These are phyloP conservation scores for Actinia equina DNA, from an alignment of 64 coral and sea anemone genomes.

Conservation along the genomic window DNA sequence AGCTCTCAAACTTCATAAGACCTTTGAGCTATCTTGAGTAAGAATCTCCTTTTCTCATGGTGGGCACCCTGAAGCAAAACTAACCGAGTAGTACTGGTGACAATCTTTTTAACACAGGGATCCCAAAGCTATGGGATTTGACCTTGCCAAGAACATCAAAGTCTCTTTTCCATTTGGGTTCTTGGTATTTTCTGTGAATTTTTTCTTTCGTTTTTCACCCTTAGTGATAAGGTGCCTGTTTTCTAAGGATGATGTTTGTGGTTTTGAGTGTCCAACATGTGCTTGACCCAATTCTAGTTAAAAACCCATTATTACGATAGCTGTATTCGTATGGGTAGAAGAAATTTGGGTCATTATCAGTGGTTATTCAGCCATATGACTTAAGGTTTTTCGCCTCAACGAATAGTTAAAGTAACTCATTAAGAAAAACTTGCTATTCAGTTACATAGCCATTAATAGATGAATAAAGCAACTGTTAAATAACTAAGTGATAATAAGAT, in stretches of 20 bases:
- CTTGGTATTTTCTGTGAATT: not conserved
- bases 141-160: not conserved
- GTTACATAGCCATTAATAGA: not conserved
- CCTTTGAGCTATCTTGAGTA: not conserved
- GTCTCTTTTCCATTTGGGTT: not conserved
- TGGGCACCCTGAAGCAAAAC: not conserved
- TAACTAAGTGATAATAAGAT: not conserved
- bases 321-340: slow-evolving; percentile 1
- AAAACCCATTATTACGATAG: not conserved
- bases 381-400: slow-evolving; percentile 20
- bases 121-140: not conserved
- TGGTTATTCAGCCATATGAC: slow-evolving; percentile 42
- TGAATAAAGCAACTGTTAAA: too few relatives aligned
- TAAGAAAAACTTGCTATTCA: not conserved
- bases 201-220: too few relatives aligned
- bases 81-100: not conserved
- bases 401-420: not conserved
- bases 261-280: slow-evolving; percentile 24
- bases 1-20: not conserved
- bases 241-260: not conserved
- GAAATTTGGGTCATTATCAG: slow-evolving; percentile 18
- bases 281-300: slow-evolving; percentile 12
- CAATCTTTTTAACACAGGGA: not conserved
- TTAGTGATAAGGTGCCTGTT: not conserved
- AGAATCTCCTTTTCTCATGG: not conserved